These are phyloP conservation scores for Hoplodrina ambigua DNA, from an alignment of 2,888 invertebrate species.

Conservation along the genomic window DNA sequence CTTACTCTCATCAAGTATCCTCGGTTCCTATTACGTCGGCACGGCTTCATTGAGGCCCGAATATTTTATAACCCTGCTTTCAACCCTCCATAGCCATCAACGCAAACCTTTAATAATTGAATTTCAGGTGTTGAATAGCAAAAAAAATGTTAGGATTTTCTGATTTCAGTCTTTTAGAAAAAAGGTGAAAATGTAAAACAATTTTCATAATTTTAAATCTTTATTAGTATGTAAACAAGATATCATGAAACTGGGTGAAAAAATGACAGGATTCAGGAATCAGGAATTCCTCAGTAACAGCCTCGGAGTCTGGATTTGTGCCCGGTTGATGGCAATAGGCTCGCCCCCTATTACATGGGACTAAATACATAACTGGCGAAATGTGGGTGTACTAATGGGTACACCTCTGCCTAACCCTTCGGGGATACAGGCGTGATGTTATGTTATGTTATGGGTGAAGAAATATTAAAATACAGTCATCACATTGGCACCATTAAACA, in stretches of 20 bases:
- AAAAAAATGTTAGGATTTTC: background rate
- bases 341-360: too few relatives aligned
- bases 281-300: too few relatives aligned
- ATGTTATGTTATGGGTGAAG: too few relatives aligned
- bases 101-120: constrained; percentile 58
- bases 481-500: too few relatives aligned
- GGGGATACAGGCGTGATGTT: too few relatives aligned
- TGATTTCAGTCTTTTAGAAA: background rate
- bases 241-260: background rate
- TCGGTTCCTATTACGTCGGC: constrained; percentile 17
- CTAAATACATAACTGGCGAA: too few relatives aligned
- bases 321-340: too few relatives aligned
- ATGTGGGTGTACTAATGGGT: too few relatives aligned
- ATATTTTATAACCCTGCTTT: constrained; percentile 52
- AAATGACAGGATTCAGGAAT: too few relatives aligned
- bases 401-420: too few relatives aligned
- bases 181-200: background rate
- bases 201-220: background rate
- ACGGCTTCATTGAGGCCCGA: constrained; percentile 47
- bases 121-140: constrained; percentile 39
- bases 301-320: too few relatives aligned
- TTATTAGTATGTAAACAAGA: background rate
- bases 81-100: constrained; percentile 30
- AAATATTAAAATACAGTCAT: too few relatives aligned
- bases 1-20: constrained; percentile 26